phyloP scores from a whole-genome alignment of 2,113 vertebrate species.

The Aptenodytes forsteri region DNA sequence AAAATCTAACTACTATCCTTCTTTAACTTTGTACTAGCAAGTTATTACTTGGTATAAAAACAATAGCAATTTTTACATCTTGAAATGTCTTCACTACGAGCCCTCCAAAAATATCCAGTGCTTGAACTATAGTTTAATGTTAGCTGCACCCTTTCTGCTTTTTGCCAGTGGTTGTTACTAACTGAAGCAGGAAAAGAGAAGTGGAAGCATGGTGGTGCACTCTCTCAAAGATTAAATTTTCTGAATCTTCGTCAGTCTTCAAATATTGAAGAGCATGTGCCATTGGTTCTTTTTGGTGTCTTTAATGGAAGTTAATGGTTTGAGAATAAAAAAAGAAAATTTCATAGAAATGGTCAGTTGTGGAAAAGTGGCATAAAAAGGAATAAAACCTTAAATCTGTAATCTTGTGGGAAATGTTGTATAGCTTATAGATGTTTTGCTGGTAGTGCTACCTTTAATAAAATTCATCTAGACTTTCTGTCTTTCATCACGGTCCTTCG shows the following conservation, averaged over 20 bases:
- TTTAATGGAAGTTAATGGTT: neutral
- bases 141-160: neutral
- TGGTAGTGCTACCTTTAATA: neutral
- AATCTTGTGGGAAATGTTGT: neutral
- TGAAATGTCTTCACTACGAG: neutral
- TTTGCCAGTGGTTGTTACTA: neutral
- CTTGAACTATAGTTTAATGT: neutral
- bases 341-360: neutral
- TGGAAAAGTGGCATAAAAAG: neutral
- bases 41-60: neutral
- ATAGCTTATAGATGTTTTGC: neutral
- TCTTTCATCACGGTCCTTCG: neutral
- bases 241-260: neutral
- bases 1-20: neutral
- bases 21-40: neutral
- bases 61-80: neutral
- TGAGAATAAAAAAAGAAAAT: neutral
- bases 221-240: neutral
- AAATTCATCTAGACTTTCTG: neutral
- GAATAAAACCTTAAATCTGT: neutral
- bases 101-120: neutral
- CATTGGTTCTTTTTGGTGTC: neutral
- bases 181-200: neutral
- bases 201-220: neutral
- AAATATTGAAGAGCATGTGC: fast-evolving